Base-by-base conservation (phyloP, 2,888 invertebrate species). In the Criorhina ranunculi region DNA sequence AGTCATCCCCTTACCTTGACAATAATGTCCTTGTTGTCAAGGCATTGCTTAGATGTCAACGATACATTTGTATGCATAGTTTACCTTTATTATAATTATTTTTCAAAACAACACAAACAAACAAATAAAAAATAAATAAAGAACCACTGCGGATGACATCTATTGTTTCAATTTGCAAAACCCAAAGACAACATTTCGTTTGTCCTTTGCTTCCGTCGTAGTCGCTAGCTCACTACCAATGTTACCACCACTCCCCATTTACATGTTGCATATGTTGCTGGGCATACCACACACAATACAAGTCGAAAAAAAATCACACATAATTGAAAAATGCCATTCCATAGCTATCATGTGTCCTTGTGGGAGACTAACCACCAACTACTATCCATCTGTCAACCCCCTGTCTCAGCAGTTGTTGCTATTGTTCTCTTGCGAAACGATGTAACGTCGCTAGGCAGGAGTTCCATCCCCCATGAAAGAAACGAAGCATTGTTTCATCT, bases 381-480 rank as follows among this genome's bases (percentile, higher is more conserved):
- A 51, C 62, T 64, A 79, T 73, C 79, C 69, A 83, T 83, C 79
- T 83, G 83, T 83, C 83, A 83, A 69, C 78, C 78, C 77, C 67
- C 62, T 75, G 83, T 83, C 83, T 83, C 57, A 83, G 73, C 69
- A 57, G 57, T 75, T 73, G 79, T 69, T 75, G 69, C 62, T 53
- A 75, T 69, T 75, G 79, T 83, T 57, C 57, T 57, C 49, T 57
- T 55, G 42, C 29, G 15, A 49, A 35, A 24, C 53, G 15, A n/a
- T n/a, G n/a, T n/a, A n/a, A 51, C 15, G 35, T 67, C 59, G 66
- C 57, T 40, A 53, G 53, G 64, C 37, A 12, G 55, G 44, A 55
- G 53, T 66, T 33, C 51, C 57, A 15, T 17, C 17, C 44, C 31
- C 19, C 35, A 49, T 17, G 11, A 66, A 62, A 55, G 62, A 67